Conservation (phyloP, 53 echinoderm and acorn worm genomes). For the Temnopleurus reevesii region DNA sequence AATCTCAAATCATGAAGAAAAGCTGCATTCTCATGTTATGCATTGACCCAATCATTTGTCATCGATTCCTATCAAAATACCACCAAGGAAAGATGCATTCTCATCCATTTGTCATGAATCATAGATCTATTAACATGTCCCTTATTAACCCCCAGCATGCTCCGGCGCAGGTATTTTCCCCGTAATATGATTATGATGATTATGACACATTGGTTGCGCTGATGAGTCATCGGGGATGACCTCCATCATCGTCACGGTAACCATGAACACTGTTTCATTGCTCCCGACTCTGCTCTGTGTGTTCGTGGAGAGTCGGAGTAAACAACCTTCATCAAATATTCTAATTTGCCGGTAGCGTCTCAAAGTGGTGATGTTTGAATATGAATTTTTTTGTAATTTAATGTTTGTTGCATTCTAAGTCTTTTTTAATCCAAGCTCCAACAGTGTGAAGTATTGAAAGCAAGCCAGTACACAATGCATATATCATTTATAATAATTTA, state of each 20-base stretch:
- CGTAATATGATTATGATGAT: constrained; percentile 33
- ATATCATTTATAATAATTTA: too few species aligned
- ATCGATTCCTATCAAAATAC: neutral
- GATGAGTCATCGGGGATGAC: constrained; percentile 12
- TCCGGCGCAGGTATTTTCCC: constrained; percentile 22
- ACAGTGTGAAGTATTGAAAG: too few species aligned
- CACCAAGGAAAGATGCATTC: neutral
- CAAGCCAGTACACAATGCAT: too few species aligned
- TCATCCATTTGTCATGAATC: constrained; percentile 7
- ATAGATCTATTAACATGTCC: neutral
- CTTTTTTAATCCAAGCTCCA: too few species aligned
- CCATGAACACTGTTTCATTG: constrained; percentile 13
- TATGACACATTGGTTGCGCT: constrained; percentile 1
- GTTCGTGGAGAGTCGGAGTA: neutral
- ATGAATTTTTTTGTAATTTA: too few species aligned
- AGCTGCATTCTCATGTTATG: too few species aligned
- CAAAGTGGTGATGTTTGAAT: too few species aligned
- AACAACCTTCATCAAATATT: neutral
- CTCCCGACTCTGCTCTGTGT: neutral
- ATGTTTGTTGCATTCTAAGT: too few species aligned
- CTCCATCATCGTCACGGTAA: constrained; percentile 21
- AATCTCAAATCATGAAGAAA: too few species aligned
- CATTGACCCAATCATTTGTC: constrained; percentile 12
- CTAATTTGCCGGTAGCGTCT: too few species aligned
- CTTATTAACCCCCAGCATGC: constrained; percentile 24